Percentiles rank a stretch among this genome's conserved stretches.
Conservation (phyloP, 2,888 invertebrate genomes). For the Drepana falcataria region DNA sequence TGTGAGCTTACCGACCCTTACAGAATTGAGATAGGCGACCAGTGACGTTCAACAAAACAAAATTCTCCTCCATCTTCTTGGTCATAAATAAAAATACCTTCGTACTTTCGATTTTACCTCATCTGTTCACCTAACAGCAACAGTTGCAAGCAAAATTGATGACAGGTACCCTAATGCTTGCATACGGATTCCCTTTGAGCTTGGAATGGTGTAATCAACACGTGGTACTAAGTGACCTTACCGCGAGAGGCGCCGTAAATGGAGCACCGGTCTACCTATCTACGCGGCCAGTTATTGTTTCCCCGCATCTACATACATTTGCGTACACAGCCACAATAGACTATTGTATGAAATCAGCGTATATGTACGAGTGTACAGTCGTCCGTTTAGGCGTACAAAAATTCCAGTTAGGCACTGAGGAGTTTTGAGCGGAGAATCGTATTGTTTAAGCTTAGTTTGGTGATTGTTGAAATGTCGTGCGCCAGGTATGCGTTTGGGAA, state of each 20-base stretch:
- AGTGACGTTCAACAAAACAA: too few relatives aligned
- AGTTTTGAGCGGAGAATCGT: not conserved
- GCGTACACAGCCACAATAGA: conserved; percentile 4
- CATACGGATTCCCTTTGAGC: conserved; percentile 2
- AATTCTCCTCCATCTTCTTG: too few relatives aligned
- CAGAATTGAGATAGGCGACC: too few relatives aligned
- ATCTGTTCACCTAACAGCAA: too few relatives aligned
- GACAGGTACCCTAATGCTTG: too few relatives aligned
- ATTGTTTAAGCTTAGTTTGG: not conserved
- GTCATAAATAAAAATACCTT: too few relatives aligned
- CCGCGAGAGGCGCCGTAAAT: conserved; percentile 19
- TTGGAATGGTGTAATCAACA: not conserved
- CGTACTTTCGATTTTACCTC: too few relatives aligned
- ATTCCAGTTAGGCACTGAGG: not conserved
- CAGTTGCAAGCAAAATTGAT: too few relatives aligned
- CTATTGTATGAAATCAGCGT: conserved; percentile 3
- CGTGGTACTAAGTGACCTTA: conserved; percentile 2
- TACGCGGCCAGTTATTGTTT: conserved; percentile 42
- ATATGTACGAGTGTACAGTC: not conserved
- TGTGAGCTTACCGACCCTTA: too few relatives aligned
- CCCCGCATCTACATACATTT: conserved; percentile 15
- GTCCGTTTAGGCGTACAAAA: not conserved
- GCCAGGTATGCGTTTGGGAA: too few relatives aligned
- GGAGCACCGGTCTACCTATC: conserved; percentile 24
- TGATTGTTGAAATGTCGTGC: too few relatives aligned